phyloP scores from a whole-genome alignment of 1,140 invertebrate genomes.

The Neotoxoptera formosana region DNA sequence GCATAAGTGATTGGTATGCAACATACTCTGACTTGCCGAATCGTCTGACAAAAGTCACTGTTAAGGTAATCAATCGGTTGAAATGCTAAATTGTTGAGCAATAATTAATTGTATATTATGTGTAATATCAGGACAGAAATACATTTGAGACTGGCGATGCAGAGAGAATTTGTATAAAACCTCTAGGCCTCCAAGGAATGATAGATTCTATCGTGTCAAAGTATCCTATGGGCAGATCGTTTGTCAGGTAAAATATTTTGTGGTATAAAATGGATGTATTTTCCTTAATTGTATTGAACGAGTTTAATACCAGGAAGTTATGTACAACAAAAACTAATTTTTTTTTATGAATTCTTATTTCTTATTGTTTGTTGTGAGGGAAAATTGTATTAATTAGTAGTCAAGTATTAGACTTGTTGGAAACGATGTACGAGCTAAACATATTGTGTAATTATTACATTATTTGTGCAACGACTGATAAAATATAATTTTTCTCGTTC shows the following conservation, averaged over 20 bases:
- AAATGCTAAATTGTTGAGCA: too few relatives aligned
- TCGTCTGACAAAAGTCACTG: slow-evolving; percentile 85
- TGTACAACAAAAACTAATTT: not conserved
- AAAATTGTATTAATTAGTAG: not conserved
- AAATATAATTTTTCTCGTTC: too few relatives aligned
- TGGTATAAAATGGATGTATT: not conserved
- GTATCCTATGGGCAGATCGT: slow-evolving; percentile 79
- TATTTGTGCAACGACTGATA: too few relatives aligned
- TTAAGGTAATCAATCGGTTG: slow-evolving; percentile 63
- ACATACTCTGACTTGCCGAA: slow-evolving; percentile 89
- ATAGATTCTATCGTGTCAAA: slow-evolving; percentile 78
- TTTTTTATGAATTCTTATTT: not conserved
- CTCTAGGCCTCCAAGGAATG: slow-evolving; percentile 80
- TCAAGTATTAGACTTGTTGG: not conserved
- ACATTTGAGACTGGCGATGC: slow-evolving; percentile 86
- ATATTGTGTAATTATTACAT: not conserved
- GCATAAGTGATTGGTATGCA: slow-evolving; percentile 78
- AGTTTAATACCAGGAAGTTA: not conserved
- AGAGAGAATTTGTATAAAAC: slow-evolving; percentile 79
- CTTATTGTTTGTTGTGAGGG: not conserved
- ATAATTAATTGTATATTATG: not conserved
- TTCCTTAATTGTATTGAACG: not conserved
- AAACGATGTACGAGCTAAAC: not conserved
- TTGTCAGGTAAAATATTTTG: slow-evolving; percentile 74
- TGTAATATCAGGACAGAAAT: slow-evolving; percentile 73